phyloP scores from a whole-genome alignment of 2,888 invertebrate species.

The Eupeodes latifasciatus region DNA sequence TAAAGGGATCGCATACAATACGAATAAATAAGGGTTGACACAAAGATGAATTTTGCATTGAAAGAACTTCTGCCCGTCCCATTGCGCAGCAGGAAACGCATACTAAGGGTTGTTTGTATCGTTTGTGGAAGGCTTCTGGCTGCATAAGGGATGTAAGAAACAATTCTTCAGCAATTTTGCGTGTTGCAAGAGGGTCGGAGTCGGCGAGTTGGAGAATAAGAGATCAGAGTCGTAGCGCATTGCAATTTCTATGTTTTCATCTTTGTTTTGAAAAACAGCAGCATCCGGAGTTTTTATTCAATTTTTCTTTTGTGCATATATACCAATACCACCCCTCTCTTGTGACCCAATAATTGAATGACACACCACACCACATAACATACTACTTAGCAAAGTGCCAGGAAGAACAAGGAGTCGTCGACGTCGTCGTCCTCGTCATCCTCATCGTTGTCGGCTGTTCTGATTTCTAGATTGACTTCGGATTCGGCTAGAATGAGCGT shows the following conservation, averaged over 20 bases:
- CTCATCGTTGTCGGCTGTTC: slow-evolving; percentile 30
- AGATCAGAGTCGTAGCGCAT: slow-evolving; percentile 2
- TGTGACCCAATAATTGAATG: slow-evolving; percentile 71
- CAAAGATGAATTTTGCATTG: slow-evolving; percentile 48
- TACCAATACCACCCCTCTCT: slow-evolving; percentile 38
- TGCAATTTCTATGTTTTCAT: slow-evolving; percentile 54
- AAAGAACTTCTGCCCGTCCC: slow-evolving; percentile 30
- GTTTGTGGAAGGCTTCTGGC: neutral
- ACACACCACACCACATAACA: slow-evolving; percentile 59
- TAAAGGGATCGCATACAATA: slow-evolving; percentile 14
- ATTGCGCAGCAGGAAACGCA: slow-evolving; percentile 59
- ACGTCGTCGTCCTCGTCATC: too few relatives aligned
- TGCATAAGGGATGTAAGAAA: slow-evolving; percentile 8
- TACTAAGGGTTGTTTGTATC: slow-evolving; percentile 22
- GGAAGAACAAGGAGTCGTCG: slow-evolving; percentile 26
- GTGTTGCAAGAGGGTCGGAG: slow-evolving; percentile 29
- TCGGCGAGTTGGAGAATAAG: slow-evolving; percentile 31
- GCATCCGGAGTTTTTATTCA: slow-evolving; percentile 47
- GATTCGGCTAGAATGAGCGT: slow-evolving; percentile 43
- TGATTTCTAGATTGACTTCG: slow-evolving; percentile 51
- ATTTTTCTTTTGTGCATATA: neutral
- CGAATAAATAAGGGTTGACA: slow-evolving; percentile 29
- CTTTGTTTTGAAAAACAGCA: slow-evolving; percentile 43
- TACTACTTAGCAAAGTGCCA: slow-evolving; percentile 44
- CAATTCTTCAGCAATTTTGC: slow-evolving; percentile 54